These are phyloP conservation scores for Cyclargus thomasi DNA, from an alignment of 1,140 invertebrate genomes.

Conservation along the genomic window DNA sequence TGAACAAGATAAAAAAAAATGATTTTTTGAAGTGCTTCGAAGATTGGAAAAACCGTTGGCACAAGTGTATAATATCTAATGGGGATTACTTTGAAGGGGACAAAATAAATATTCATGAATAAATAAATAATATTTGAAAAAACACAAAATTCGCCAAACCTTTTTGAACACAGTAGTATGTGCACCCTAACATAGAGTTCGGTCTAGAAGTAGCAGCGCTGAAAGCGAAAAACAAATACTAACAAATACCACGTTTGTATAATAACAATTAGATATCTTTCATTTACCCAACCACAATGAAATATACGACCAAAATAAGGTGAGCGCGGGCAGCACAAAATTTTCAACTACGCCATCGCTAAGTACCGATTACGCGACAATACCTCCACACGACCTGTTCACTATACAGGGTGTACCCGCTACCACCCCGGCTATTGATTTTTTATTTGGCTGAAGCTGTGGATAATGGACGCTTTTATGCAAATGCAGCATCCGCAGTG, in stretches of 20 bases:
- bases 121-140: too few relatives aligned
- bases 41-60: too few relatives aligned
- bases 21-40: too few relatives aligned
- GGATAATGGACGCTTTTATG: constrained; percentile 68
- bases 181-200: too few relatives aligned
- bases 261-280: not conserved
- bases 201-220: too few relatives aligned
- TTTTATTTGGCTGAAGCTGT: constrained; percentile 58
- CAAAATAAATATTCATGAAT: too few relatives aligned
- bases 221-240: too few relatives aligned
- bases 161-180: too few relatives aligned
- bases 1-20: too few relatives aligned
- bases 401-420: constrained; percentile 13
- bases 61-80: too few relatives aligned
- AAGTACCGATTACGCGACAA: constrained; percentile 17
- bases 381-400: constrained; percentile 22
- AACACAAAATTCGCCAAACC: too few relatives aligned
- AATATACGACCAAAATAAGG: not conserved
- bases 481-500: constrained; percentile 61
- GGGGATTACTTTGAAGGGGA: too few relatives aligned
- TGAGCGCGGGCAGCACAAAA: not conserved
- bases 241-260: not conserved
- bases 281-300: not conserved
- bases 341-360: constrained; percentile 5
- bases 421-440: constrained; percentile 46